phyloP scores from a whole-genome alignment of 1,140 invertebrate genomes.

The Drosophila sturtevanti region DNA sequence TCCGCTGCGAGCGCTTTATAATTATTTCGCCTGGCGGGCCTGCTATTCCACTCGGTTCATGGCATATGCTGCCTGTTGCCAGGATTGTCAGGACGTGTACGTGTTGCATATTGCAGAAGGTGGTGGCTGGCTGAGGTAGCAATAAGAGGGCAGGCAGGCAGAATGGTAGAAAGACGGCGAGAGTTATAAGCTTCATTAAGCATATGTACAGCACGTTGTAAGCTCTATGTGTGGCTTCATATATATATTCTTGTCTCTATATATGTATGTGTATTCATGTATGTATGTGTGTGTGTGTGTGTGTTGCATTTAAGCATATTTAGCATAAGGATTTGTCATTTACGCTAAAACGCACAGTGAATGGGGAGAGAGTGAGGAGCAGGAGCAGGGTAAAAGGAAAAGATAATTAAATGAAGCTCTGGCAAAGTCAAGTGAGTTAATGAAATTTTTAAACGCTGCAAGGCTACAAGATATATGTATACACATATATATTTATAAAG shows the following conservation, averaged over 20 bases:
- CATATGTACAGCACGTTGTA: constrained; percentile 80
- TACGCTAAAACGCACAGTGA: constrained; percentile 57
- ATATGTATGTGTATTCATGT: constrained; percentile 9
- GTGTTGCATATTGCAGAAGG: constrained; percentile 66
- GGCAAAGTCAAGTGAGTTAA: constrained; percentile 63
- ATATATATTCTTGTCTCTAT: not conserved
- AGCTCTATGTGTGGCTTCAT: constrained; percentile 40
- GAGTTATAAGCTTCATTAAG: constrained; percentile 82
- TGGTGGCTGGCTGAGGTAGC: not conserved
- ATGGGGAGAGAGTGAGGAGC: not conserved
- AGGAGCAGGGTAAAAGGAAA: constrained; percentile 14
- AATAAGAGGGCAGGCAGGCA: not conserved
- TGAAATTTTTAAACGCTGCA: constrained; percentile 66
- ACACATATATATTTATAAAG: constrained; percentile 8
- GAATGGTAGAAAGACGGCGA: constrained; percentile 45
- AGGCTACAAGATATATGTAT: too few species aligned
- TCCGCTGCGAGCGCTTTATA: constrained; percentile 79
- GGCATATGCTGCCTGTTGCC: constrained; percentile 80
- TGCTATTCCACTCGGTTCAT: constrained; percentile 53
- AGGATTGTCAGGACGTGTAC: constrained; percentile 73
- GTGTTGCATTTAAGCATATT: constrained; percentile 81
- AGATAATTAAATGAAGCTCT: constrained; percentile 74
- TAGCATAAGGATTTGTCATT: constrained; percentile 82
- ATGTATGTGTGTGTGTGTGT: constrained; percentile 24
- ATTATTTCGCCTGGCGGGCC: constrained; percentile 80